Evolutionary conservation across 1,140 invertebrate genomes (phyloP), one percentile per base, ranked within the genome.

Genomic region (Drosophila prosaltans): DNA sequence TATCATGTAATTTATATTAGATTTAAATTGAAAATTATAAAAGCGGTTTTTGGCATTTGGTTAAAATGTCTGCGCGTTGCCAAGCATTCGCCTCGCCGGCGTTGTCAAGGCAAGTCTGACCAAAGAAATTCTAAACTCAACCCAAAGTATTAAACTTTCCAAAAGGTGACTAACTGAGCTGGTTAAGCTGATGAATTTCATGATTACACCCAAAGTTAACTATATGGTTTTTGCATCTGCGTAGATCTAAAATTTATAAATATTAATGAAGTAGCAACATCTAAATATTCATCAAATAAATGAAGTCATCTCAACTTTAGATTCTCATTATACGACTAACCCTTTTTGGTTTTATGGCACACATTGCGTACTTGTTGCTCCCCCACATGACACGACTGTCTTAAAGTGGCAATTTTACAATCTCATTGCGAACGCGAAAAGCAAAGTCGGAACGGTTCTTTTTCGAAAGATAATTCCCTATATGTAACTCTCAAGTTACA

Each of bases 1-100:
- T 88, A 89, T 88, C 83, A 80, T 89, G 70, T 89, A 88, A 88
- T 89, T 88, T 89, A 88, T 80, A 88, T 88, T 83, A 88, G 73
- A 80, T 80, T 78, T 60, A 88, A 89, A 88, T 88, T 89, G 83
- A 88, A 88, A 88, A 74, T 78, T 51, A 71, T 70, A 77, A 67
- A 80, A 75, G 76, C 65, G 63, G 61, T 81, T 81, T 70, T 75
- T 59, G 69, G 83, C 64, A 74, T 63, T 69, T 74, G 32, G 54
- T 51, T n/a, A 21, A 51, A 24, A 55, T 32, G n/a, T 11, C 60
- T 21, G 16, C 16, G 16, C 21, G 5, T 24, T 8, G 24, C 40
- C 36, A 45, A 21, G 2, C 8, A 21, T n/a, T 32, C 30, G 48
- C 43, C 21, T 55, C 21, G 48, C 21, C 43, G n/a, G 48, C 40